Percentiles rank a stretch among this genome's conserved stretches.
phyloP scores from a whole-genome alignment of 2,797 vertebrate genomes.

The Melanotaenia trifasciata region DNA sequence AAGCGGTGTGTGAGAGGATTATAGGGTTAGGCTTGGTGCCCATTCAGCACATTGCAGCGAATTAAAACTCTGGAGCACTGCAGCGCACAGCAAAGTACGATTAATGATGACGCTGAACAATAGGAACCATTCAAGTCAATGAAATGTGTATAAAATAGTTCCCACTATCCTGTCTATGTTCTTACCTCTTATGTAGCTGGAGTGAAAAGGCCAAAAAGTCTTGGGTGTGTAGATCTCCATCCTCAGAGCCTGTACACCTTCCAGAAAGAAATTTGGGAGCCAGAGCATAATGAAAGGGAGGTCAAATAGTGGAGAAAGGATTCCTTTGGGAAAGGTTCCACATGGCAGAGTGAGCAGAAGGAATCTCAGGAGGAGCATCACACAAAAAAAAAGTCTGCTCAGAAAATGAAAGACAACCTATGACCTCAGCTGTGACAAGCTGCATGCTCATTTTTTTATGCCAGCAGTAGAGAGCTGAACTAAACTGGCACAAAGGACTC shows the following conservation, averaged over 20 bases:
- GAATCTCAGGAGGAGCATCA: constrained; percentile 42
- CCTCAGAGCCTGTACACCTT: constrained; percentile 23
- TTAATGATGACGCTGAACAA: constrained; percentile 60
- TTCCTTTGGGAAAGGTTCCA: constrained; percentile 40
- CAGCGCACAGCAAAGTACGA: constrained; percentile 28
- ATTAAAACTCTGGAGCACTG: constrained; percentile 40
- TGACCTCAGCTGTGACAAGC: constrained; percentile 33
- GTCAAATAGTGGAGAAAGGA: constrained; percentile 55
- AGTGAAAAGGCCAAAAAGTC: constrained; percentile 54
- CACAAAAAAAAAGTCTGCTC: constrained; percentile 50
- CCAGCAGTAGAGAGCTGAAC: constrained; percentile 21
- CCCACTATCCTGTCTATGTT: constrained; percentile 20
- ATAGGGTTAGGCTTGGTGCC: constrained; percentile 57
- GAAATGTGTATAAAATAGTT: constrained; percentile 16
- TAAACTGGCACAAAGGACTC: constrained; percentile 6
- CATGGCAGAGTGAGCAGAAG: constrained; percentile 11
- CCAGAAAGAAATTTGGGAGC: constrained; percentile 53
- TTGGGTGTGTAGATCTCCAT: constrained; percentile 38
- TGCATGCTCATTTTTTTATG: constrained; percentile 30
- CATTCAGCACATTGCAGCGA: constrained; percentile 68
- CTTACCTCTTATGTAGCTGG: constrained; percentile 41
- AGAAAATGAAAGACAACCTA: constrained; percentile 59
- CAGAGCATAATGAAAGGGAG: constrained; percentile 61
- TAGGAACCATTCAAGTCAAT: constrained; percentile 14
- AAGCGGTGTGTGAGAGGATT: constrained; percentile 67